These are phyloP conservation scores for Prostheceraeus crozeri DNA, from an alignment of 2,888 invertebrate species.

Conservation along the genomic window DNA sequence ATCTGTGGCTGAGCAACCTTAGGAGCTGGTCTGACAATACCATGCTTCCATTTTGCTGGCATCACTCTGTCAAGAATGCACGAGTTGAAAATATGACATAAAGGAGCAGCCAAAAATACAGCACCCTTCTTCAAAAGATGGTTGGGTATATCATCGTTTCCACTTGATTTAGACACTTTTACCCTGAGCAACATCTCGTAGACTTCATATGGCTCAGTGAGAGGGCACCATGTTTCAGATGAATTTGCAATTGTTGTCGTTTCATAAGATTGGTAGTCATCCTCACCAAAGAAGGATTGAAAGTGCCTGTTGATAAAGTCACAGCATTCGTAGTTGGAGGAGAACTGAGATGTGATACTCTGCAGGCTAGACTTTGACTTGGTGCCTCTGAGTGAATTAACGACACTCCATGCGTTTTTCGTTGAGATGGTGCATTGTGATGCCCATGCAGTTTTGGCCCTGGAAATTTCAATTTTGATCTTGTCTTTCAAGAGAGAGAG, in stretches of 20 bases:
- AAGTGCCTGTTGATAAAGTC: slow-evolving; percentile 13
- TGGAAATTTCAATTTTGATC: slow-evolving; percentile 12
- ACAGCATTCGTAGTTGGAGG: too few relatives aligned
- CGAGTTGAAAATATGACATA: slow-evolving; percentile 21
- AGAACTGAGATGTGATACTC: not conserved
- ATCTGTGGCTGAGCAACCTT: slow-evolving; percentile 1
- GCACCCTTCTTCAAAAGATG: slow-evolving; percentile 17
- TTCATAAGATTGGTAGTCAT: too few relatives aligned
- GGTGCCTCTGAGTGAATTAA: not conserved
- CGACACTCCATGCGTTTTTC: slow-evolving; percentile 3
- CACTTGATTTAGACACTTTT: slow-evolving; percentile 13
- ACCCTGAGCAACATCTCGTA: not conserved
- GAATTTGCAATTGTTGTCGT: too few relatives aligned
- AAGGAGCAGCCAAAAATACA: slow-evolving; percentile 5
- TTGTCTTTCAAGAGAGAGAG: not conserved
- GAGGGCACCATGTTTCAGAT: slow-evolving; percentile 12
- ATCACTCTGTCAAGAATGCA: slow-evolving; percentile 7
- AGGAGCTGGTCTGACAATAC: slow-evolving; percentile 3
- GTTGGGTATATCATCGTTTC: slow-evolving; percentile 11
- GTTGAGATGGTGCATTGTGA: not conserved
- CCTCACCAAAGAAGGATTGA: slow-evolving; percentile 3
- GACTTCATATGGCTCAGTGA: slow-evolving; percentile 14
- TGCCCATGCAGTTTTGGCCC: slow-evolving; percentile 9
- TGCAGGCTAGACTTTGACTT: not conserved
- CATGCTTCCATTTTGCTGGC: slow-evolving; percentile 17